phyloP scores from a whole-genome alignment of 2,888 invertebrate genomes.

The Acheta domesticus region DNA sequence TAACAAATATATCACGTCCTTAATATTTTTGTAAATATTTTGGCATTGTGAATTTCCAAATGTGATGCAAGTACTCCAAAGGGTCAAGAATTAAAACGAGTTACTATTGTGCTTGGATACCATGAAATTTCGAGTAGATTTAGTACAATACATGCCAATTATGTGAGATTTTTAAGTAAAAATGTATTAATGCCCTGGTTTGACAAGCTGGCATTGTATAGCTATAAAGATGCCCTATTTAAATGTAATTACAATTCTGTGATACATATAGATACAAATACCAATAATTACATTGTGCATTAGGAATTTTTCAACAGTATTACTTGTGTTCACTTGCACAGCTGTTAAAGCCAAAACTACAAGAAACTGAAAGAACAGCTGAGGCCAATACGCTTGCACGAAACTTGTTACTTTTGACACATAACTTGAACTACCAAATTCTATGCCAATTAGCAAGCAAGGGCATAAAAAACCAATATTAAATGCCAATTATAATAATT shows the following conservation, averaged over 20 bases:
- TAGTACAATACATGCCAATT: slow-evolving; percentile 3
- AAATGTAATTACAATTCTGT: neutral
- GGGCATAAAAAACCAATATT: slow-evolving; percentile 22
- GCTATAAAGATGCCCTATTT: neutral
- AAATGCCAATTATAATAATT: neutral
- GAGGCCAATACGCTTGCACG: neutral
- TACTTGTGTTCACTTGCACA: slow-evolving; percentile 12
- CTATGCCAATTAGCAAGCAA: slow-evolving; percentile 18
- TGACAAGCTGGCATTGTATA: slow-evolving; percentile 2
- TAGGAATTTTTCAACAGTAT: neutral
- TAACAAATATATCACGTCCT: slow-evolving; percentile 20
- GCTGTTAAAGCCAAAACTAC: neutral
- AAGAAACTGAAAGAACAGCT: neutral
- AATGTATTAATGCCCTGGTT: neutral
- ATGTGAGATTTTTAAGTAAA: neutral
- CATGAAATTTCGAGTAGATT: neutral
- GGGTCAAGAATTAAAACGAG: slow-evolving; percentile 7
- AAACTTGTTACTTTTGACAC: neutral
- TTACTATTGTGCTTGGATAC: slow-evolving; percentile 18
- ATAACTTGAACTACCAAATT: neutral
- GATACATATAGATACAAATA: slow-evolving; percentile 1
- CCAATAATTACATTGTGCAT: slow-evolving; percentile 2
- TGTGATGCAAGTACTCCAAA: slow-evolving; percentile 3
- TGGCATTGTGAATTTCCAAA: slow-evolving; percentile 18
- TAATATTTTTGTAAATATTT: slow-evolving; percentile 29